These are phyloP conservation scores for Scytalopus superciliaris DNA, from an alignment of 2,113 vertebrate species.

Conservation along the genomic window DNA sequence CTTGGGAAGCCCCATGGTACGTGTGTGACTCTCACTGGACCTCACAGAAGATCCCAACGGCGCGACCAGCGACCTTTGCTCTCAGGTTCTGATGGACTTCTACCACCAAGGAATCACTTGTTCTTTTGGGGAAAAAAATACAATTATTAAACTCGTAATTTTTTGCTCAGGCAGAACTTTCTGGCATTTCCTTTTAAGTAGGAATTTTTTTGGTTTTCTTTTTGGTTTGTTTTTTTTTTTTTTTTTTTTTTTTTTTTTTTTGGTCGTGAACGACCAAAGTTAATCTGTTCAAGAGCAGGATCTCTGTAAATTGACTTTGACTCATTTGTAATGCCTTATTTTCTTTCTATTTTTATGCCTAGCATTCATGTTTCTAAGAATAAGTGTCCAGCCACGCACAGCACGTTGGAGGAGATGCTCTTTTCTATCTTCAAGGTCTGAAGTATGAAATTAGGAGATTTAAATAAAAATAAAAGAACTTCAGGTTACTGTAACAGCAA, in stretches of 20 bases:
- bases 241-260: background rate
- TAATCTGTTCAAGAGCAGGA: constrained; percentile 48
- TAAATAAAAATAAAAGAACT: background rate
- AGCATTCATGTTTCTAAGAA: constrained; percentile 14
- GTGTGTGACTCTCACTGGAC: background rate
- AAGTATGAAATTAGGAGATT: background rate
- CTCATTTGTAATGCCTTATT: constrained; percentile 58
- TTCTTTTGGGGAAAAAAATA: constrained; percentile 6
- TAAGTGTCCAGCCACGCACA: constrained; percentile 26
- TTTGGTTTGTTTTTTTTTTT: background rate
- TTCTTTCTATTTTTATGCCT: constrained; percentile 46
- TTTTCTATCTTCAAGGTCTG: constrained; percentile 1
- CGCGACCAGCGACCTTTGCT: constrained; percentile 15
- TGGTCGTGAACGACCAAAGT: background rate
- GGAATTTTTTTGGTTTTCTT: background rate
- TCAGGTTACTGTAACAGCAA: constrained; percentile 39
- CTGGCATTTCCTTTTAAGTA: constrained; percentile 20
- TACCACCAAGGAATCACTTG: constrained; percentile 37
- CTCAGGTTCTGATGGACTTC: constrained; percentile 67
- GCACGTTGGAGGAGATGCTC: constrained; percentile 36
- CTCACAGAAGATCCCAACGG: background rate
- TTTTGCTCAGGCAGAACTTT: constrained; percentile 65
- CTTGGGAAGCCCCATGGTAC: background rate
- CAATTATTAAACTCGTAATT: background rate
- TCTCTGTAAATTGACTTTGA: constrained; percentile 28